Evolutionary conservation across 2,797 vertebrate species (phyloP).

Genomic region (Smutsia gigantea): DNA sequence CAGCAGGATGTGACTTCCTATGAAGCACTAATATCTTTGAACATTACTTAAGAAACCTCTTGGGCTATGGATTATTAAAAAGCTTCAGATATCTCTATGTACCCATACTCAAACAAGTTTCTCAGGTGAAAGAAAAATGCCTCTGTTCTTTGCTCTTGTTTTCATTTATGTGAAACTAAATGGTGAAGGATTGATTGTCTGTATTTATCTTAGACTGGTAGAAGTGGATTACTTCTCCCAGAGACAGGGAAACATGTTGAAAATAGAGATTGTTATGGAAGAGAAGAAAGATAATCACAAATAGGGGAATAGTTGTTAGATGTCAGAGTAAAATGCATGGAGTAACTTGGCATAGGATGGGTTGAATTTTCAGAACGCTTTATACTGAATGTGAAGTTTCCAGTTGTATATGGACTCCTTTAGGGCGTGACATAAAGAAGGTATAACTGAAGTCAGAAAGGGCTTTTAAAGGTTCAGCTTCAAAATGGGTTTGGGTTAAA

Average conservation of each 20-base stretch:
- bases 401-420: background rate
- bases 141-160: background rate
- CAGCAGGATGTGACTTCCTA: background rate
- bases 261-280: slow-evolving; percentile 1
- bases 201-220: background rate
- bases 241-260: background rate
- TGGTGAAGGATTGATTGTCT: background rate
- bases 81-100: background rate
- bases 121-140: background rate
- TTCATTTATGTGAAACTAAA: background rate
- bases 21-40: background rate
- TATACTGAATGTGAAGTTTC: background rate
- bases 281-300: background rate
- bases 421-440: background rate
- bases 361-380: slow-evolving; percentile 9
- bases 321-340: background rate
- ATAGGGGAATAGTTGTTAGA: background rate
- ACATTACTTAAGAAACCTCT: background rate
- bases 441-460: background rate
- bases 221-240: background rate
- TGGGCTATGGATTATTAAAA: background rate
- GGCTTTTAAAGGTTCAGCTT: slow-evolving; percentile 10
- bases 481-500: background rate
- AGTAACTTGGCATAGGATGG: background rate
- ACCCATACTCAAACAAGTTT: background rate